Evolutionary conservation across 2,113 vertebrate genomes (phyloP), one percentile per base, ranked within the genome.

Genomic region (Istiophorus platypterus): DNA sequence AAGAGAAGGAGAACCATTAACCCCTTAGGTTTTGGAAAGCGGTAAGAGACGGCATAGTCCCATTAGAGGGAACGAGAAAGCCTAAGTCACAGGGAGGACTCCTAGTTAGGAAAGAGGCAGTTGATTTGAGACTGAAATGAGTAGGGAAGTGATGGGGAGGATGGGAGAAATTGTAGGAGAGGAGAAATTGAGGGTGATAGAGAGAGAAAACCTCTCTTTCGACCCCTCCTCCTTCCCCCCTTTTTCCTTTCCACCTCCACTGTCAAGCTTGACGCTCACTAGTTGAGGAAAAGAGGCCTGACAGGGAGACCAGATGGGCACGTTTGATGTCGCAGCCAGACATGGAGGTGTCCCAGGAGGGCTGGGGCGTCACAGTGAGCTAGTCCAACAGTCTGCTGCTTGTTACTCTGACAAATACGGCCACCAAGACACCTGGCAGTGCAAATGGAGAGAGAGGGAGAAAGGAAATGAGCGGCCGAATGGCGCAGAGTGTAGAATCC

Each of bases 401-500:
- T 87, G 82, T 92, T 89, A 90, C 68, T 49, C 58, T 85, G 89
- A 91, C 91, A 91, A 92, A 93, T 91, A 79, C 86, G 87, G 80
- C 78, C 82, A 80, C 88, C 18, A 39, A 81, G 84, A 86, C 82
- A 81, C 88, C 88, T 92, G 92, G 87, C 85, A 89, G 77, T 61
- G 67, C 57, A 68, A 56, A 62, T 66, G 71, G 68, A 78, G 80
- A 79, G 79, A 75, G 54, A 86, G 72, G 72, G 63, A 75, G 57
- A 70, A 72, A 81, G 64, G 73, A 80, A 51, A 81, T 72, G 80
- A 79, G 65, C 39, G 56, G 62, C 71, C 80, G 66, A 85, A 77
- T 79, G 81, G 56, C 54, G 77, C 47, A 51, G 51, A 84, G 73
- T n/a, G n/a, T 70, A 78, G n/a, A 69, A 67, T 78, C 58, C 54